Base-by-base conservation (phyloP, 2,113 vertebrate species). In the Oryzias celebensis region DNA sequence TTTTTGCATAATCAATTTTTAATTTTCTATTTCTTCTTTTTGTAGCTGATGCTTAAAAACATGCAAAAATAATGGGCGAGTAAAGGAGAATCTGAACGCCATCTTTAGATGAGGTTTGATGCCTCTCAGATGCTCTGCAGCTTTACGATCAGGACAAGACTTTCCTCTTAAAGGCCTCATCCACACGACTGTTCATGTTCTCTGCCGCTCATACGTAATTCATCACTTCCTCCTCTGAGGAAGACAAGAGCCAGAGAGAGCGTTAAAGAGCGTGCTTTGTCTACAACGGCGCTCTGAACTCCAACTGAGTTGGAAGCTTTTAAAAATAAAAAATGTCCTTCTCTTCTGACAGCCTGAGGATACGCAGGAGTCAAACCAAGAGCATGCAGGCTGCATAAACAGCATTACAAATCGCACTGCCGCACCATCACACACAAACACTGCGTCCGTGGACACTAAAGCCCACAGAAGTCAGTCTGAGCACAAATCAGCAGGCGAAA, bases 121-220 rank as follows among this genome's bases (percentile, higher is more conserved):
- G 20, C n/a, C 53, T 80, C 65, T 77, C 59, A 77, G 82, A 82
- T 60, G 71, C 65, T 71, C 50, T 31, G 41, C 55, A 72, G 52
- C 45, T 67, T 46, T 16, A 46, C 43, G 73, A 69, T 68, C 76
- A 71, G 66, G 70, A 89, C 87, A 87, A 62, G 78, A 77, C 80
- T 89, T 83, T 90, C 85, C 87, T 88, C 85, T 90, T 84, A 85
- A 81, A 86, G 71, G 81, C 51, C 78, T 71, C 56, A 58, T 88
- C 62, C 64, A 82, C 43, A 73, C 46, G 18, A 71, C 65, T 55
- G 28, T 57, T 71, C 65, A 68, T 64, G 64, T 56, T 77, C 59
- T 58, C 67, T 68, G 54, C 71, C 75, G 14, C 75, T 89, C 79
- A 87, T 89, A 70, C 62, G 49, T 87, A 82, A 90, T 90, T 88